These are phyloP conservation scores for Epizoanthus stellaris DNA, from an alignment of 92 coral and sea anemone genomes.

Conservation along the genomic window DNA sequence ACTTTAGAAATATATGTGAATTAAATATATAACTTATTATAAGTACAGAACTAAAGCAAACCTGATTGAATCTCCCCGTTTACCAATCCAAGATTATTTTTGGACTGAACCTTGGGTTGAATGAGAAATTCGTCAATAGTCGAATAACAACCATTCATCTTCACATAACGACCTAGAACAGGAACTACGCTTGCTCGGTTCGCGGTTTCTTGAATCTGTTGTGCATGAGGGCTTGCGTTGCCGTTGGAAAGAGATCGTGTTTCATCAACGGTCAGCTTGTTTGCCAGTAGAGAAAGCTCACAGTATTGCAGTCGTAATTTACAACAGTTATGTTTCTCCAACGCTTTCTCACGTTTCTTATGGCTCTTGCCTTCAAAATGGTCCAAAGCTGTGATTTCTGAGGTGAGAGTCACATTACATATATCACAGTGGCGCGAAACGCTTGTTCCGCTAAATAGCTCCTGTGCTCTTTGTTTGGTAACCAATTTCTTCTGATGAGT, in stretches of 20 bases:
- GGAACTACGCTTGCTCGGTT: conserved; percentile 16
- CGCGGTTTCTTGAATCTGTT: conserved; percentile 15
- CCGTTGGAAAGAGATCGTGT: conserved; percentile 32
- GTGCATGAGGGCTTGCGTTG: conserved; percentile 39
- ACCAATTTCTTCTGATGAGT: conserved; percentile 53
- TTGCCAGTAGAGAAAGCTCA: background rate
- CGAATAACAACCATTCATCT: conserved; percentile 19
- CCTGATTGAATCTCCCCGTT: conserved; percentile 19
- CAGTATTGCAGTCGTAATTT: background rate
- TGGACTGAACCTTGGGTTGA: background rate
- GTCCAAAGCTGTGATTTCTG: conserved; percentile 63
- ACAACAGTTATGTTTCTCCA: conserved; percentile 47
- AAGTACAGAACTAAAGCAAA: conserved; percentile 5
- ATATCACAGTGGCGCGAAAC: conserved; percentile 61
- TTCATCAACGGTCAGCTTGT: background rate
- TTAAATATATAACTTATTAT: background rate
- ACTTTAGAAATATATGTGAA: background rate
- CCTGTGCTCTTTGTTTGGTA: conserved; percentile 55
- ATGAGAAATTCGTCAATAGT: conserved; percentile 24
- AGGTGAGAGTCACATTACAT: conserved; percentile 64
- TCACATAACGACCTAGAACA: background rate
- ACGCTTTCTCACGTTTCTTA: conserved; percentile 51
- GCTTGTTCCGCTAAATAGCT: conserved; percentile 47
- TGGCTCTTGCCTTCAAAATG: conserved; percentile 69
- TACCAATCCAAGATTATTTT: conserved; percentile 1